phyloP scores from a whole-genome alignment of 2,888 invertebrate genomes.

The Thyatira batis region DNA sequence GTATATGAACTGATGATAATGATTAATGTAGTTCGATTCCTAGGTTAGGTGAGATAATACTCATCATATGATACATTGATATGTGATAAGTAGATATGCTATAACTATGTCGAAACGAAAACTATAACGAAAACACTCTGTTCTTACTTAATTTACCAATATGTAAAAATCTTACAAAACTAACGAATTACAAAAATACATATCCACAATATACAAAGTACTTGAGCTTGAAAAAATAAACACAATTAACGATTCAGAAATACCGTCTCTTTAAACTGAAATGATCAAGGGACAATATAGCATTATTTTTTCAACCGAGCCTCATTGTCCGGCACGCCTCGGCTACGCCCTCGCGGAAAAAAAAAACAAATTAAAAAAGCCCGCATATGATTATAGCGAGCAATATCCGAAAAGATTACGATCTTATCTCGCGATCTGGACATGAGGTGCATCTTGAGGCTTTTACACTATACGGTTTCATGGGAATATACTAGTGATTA shows the following conservation, averaged over 20 bases:
- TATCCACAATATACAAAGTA: not conserved
- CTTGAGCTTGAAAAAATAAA: not conserved
- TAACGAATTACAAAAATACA: too few species aligned
- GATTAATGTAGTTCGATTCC: too few species aligned
- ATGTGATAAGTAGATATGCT: too few species aligned
- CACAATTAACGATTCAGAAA: constrained; percentile 3
- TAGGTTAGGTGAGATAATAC: too few species aligned
- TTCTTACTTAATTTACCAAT: too few species aligned
- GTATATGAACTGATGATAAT: too few species aligned
- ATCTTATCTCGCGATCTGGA: constrained; percentile 77
- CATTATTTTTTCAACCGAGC: constrained; percentile 37
- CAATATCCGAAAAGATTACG: constrained; percentile 80
- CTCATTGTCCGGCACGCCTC: constrained; percentile 67
- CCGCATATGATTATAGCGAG: constrained; percentile 80
- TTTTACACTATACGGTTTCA: constrained; percentile 64
- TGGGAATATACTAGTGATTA: too few species aligned
- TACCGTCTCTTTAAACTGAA: not conserved
- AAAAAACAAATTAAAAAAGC: constrained; percentile 53
- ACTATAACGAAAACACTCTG: too few species aligned
- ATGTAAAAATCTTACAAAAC: too few species aligned
- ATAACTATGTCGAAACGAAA: too few species aligned
- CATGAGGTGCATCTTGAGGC: constrained; percentile 62
- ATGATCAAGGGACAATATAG: constrained; percentile 3
- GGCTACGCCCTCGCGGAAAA: constrained; percentile 54
- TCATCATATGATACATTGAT: too few species aligned